Conservation (phyloP, 2,113 vertebrate genomes). For the Reinhardtius hippoglossoides region DNA sequence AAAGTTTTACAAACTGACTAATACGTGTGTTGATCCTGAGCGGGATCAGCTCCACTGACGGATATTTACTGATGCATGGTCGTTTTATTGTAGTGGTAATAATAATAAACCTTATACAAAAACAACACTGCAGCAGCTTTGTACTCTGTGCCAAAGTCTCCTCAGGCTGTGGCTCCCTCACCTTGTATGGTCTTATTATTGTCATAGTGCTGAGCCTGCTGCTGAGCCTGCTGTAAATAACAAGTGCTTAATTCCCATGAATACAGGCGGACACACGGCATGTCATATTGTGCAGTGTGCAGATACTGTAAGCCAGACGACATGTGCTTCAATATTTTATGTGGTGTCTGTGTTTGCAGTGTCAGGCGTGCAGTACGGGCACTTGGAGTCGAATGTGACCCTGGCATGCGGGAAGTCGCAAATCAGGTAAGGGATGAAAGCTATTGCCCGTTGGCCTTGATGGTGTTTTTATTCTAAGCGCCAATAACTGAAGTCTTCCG, state of each 20-base stretch:
- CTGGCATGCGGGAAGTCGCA: constrained; percentile 68
- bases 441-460: neutral
- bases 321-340: constrained; percentile 40
- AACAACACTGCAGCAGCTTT: constrained; percentile 29
- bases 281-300: constrained; percentile 32
- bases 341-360: constrained; percentile 65
- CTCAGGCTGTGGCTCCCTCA: constrained; percentile 27
- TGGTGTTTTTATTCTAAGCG: neutral
- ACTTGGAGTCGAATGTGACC: constrained; percentile 72
- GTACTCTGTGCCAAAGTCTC: constrained; percentile 43
- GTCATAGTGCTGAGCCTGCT: constrained; percentile 35
- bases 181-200: constrained; percentile 76
- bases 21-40: neutral
- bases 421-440: constrained; percentile 59
- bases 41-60: neutral
- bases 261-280: constrained; percentile 29
- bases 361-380: constrained; percentile 65
- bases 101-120: constrained; percentile 8
- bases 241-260: constrained; percentile 44
- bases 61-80: constrained; percentile 25
- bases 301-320: constrained; percentile 14
- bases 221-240: constrained; percentile 47
- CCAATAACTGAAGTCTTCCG: constrained; percentile 27
- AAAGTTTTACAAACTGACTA: no score
- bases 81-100: constrained; percentile 31